Evolutionary conservation across 1,140 invertebrate genomes (phyloP), one percentile per base, ranked within the genome.

Genomic region (Panulirus ornatus): DNA sequence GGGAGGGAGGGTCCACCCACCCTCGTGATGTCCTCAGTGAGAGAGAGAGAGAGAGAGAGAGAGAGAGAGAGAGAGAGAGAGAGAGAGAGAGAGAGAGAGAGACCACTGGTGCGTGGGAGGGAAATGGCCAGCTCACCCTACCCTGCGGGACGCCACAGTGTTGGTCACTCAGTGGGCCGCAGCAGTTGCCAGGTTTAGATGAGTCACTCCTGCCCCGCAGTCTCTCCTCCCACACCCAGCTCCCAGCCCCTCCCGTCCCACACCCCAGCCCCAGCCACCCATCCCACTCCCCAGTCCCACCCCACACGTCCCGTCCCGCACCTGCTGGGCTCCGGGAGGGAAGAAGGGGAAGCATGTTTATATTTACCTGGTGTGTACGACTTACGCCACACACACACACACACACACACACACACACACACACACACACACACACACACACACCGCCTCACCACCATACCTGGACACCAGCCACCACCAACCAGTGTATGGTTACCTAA

Each of bases 351-450:
- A 34, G 70, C 9, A 34, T 16, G 70, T 73, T 30, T 73, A 73
- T 73, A 73, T 73, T 73, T 73, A 73, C 70, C n/a, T 14, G 70
- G 70, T 40, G 70, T 73, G 70, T 73, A 40, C 6, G 14, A 40
- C 70, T 40, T 40, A 11, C n/a, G n/a, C n/a, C 11, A 58, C 51
- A 19, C 2, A 14, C 11, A 2, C 11, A 19, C 51, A 54, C 5
- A n/a, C 11, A 58, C 51, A 19, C 2, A 14, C 11, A 2, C 11
- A 19, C 51, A 54, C 5, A n/a, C 11, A 58, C 51, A 19, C 2
- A 14, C 11, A 2, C 11, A 19, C 51, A 54, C 5, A n/a, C n/a
- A n/a, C 11, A 58, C 51, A 19, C 2, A 14, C 11, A 2, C 11
- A 19, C 51, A 54, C 5, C 51, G 3, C 51, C 3, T 54, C 51